These are phyloP conservation scores for Sebastes nivosus DNA, from an alignment of 2,797 vertebrate genomes.

Conservation along the genomic window DNA sequence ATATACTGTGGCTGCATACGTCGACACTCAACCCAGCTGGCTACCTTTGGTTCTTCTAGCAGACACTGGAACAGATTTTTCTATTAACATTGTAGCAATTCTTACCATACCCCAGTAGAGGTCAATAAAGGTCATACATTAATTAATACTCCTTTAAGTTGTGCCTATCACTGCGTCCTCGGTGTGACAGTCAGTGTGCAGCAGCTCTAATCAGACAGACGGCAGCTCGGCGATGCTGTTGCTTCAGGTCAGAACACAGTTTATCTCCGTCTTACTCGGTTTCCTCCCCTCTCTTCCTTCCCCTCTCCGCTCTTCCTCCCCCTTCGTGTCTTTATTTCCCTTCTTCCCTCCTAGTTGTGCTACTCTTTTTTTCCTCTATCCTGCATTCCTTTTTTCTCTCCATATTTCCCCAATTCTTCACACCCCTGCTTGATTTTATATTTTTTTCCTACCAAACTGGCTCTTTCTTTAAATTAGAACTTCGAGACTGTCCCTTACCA, in stretches of 20 bases:
- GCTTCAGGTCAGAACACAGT: slow-evolving; percentile 54
- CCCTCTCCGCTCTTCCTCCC: neutral
- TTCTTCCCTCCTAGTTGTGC: neutral
- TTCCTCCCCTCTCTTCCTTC: slow-evolving; percentile 6
- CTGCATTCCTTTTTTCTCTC: neutral
- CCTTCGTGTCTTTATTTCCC: neutral
- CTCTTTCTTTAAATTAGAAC: neutral
- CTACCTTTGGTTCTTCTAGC: neutral
- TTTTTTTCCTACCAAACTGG: neutral
- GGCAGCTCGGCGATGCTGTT: slow-evolving; percentile 38
- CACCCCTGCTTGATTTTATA: neutral
- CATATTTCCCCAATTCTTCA: neutral
- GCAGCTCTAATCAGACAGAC: slow-evolving; percentile 56
- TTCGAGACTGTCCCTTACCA: too few relatives aligned
- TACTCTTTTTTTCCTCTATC: neutral
- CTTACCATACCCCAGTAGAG: neutral
- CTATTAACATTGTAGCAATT: slow-evolving; percentile 8
- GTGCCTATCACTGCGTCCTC: slow-evolving; percentile 33
- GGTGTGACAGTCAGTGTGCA: slow-evolving; percentile 22
- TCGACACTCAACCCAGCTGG: neutral
- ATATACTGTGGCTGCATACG: neutral
- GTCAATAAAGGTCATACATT: slow-evolving; percentile 38
- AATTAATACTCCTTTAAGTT: slow-evolving; percentile 45
- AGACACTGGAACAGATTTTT: slow-evolving; percentile 3
- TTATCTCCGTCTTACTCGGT: slow-evolving; percentile 47